Percentiles rank a stretch among this genome's conserved stretches.
Conservation (phyloP, 2,888 invertebrate genomes). For the Tachystola acroxantha region DNA sequence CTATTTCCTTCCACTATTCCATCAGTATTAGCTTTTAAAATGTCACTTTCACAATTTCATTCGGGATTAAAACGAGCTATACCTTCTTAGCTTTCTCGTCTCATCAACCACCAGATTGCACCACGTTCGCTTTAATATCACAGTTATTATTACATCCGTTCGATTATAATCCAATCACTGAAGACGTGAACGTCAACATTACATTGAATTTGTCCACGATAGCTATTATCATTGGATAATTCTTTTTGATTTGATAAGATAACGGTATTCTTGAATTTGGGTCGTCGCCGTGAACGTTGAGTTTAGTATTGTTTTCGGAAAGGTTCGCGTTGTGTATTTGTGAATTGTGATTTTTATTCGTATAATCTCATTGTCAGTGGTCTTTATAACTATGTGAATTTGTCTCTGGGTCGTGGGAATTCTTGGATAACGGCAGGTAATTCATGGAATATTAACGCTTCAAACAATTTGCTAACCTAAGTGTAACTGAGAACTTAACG, state of each 20-base stretch:
- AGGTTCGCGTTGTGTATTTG: neutral
- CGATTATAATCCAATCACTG: constrained; percentile 3
- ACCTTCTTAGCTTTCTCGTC: neutral
- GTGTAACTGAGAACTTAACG: too few species aligned
- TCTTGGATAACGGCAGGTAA: constrained; percentile 6
- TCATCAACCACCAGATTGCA: neutral
- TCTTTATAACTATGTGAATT: constrained; percentile 5
- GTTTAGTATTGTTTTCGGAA: constrained; percentile 1
- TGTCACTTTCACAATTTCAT: neutral
- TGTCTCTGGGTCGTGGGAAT: constrained; percentile 7
- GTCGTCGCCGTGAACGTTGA: constrained; percentile 2
- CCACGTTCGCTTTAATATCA: neutral
- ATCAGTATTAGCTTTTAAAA: neutral
- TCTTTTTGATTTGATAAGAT: constrained; percentile 15
- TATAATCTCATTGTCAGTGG: neutral
- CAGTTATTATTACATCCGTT: constrained; percentile 3
- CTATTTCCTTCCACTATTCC: too few species aligned
- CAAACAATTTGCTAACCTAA: neutral
- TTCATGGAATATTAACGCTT: neutral
- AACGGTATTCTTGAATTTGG: constrained; percentile 9
- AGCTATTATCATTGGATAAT: constrained; percentile 16
- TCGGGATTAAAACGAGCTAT: neutral
- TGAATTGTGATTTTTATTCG: neutral
- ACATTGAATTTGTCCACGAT: constrained; percentile 1
- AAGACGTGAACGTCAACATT: neutral